A percentile compares a stretch with the other conserved stretches of the same genome.
Evolutionary conservation across 2,797 vertebrate species (phyloP).

Genomic region (Danio kyathit): DNA sequence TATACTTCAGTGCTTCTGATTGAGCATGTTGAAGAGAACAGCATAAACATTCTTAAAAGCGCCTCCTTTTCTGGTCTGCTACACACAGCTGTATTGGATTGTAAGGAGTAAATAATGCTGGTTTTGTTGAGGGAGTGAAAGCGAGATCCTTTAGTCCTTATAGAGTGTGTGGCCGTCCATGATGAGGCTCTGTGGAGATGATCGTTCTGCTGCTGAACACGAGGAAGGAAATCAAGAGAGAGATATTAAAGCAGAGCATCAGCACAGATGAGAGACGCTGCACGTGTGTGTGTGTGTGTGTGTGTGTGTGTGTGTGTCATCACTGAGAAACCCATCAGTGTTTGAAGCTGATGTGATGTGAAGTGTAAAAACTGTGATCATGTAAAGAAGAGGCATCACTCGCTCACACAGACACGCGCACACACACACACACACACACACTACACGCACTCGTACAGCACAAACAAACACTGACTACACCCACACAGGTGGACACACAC

Average conservation of each 20-base stretch:
- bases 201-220: conserved; percentile 1
- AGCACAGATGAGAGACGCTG: conserved; percentile 18
- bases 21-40: neutral
- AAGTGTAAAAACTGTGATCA: neutral
- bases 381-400: conserved; percentile 14
- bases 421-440: too few relatives aligned
- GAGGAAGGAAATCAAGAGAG: neutral
- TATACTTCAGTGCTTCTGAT: neutral
- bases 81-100: neutral
- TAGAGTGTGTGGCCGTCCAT: neutral
- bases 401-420: neutral
- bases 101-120: neutral
- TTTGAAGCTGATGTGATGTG: neutral
- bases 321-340: conserved; percentile 12
- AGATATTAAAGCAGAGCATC: conserved; percentile 30
- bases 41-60: neutral
- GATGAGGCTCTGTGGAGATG: conserved; percentile 3
- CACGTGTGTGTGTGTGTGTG: too few relatives aligned
- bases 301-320: conserved; percentile 3
- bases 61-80: neutral
- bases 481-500: too few relatives aligned
- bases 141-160: too few relatives aligned
- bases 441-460: too few relatives aligned
- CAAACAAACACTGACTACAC: too few relatives aligned
- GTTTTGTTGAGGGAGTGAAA: neutral